phyloP scores from a whole-genome alignment of 2,113 vertebrate species.

The Bufo bufo region DNA sequence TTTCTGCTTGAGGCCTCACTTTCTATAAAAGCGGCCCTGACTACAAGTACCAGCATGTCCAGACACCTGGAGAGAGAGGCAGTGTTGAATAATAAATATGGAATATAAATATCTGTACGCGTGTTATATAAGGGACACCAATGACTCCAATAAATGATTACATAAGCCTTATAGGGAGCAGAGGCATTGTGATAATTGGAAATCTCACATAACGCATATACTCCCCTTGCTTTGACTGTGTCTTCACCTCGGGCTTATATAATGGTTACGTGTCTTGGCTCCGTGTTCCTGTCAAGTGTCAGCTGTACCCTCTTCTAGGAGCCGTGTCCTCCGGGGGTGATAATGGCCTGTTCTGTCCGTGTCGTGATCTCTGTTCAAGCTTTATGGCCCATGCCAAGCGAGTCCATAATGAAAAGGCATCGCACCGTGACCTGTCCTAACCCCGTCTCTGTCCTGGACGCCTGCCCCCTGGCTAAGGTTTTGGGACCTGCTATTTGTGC shows the following conservation, averaged over 20 bases:
- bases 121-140: neutral
- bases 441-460: neutral
- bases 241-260: neutral
- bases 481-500: neutral
- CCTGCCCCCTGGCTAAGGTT: neutral
- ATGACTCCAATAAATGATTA: neutral
- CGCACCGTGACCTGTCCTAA: neutral
- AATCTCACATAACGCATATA: neutral
- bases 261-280: neutral
- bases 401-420: neutral
- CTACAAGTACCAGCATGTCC: too few species aligned
- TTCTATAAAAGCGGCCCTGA: too few species aligned
- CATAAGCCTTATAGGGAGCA: neutral
- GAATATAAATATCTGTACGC: neutral
- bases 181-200: neutral
- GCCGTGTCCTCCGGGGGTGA: slow-evolving; percentile 21
- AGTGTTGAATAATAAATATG: neutral
- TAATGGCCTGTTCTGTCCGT: slow-evolving; percentile 29
- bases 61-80: too few species aligned
- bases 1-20: too few species aligned
- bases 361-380: neutral
- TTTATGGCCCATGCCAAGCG: neutral
- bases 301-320: slow-evolving; percentile 20
- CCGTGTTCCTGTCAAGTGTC: neutral
- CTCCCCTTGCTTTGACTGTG: neutral